Evolutionary conservation across 23 tunicate species (phyloP).

Genomic region (Trididemnum nubilum): DNA sequence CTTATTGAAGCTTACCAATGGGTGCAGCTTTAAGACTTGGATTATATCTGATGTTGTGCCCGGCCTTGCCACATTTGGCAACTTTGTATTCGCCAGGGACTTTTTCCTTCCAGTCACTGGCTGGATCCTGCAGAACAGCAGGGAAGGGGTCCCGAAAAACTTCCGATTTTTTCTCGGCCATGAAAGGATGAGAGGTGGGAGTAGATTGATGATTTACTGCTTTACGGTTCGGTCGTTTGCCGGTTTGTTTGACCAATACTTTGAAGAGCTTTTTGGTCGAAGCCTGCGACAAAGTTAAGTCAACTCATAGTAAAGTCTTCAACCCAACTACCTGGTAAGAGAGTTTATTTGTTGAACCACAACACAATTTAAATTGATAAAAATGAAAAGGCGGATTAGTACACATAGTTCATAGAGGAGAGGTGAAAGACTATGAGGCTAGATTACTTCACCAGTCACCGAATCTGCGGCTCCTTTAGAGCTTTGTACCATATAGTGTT

Average conservation of each 20-base stretch:
- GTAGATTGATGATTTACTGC: neutral
- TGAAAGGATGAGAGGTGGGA: neutral
- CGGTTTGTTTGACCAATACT: neutral
- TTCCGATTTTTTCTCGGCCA: neutral
- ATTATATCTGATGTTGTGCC: conserved; percentile 59
- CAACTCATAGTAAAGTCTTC: too few species aligned
- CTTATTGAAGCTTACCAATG: conserved; percentile 46
- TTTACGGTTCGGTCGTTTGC: neutral
- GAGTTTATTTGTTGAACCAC: too few species aligned
- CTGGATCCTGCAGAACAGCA: neutral
- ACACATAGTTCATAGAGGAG: too few species aligned
- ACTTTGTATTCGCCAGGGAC: conserved; percentile 54
- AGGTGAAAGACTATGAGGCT: too few species aligned
- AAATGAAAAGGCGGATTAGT: too few species aligned
- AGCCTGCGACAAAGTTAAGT: too few species aligned
- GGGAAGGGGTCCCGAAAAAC: conserved; percentile 1
- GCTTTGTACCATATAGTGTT: too few species aligned
- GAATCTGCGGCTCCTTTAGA: too few species aligned
- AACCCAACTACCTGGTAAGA: too few species aligned
- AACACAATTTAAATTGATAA: too few species aligned
- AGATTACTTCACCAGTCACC: too few species aligned
- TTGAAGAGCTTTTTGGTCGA: neutral
- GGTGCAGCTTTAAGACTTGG: conserved; percentile 59
- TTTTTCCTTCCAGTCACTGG: conserved; percentile 22
- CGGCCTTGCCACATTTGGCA: conserved; percentile 47